phyloP scores from a whole-genome alignment of 2,113 vertebrate species.

The Ceyx melanurus region DNA sequence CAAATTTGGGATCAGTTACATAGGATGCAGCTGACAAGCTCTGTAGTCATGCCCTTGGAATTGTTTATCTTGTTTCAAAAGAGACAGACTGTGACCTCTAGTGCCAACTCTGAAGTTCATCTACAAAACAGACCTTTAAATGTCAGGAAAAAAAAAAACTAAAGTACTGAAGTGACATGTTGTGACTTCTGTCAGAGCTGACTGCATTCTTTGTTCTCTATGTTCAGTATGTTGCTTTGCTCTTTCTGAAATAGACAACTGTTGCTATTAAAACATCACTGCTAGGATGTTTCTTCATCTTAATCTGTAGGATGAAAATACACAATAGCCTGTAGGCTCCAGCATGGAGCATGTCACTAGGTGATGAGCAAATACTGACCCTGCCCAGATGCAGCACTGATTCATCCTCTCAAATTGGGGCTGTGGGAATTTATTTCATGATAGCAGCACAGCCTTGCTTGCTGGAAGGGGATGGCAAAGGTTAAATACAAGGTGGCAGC shows the following conservation, averaged over 20 bases:
- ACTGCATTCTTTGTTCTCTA: background rate
- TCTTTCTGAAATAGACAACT: background rate
- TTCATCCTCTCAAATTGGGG: background rate
- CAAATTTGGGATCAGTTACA: background rate
- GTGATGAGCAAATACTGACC: background rate
- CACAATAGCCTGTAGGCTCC: background rate
- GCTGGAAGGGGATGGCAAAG: background rate
- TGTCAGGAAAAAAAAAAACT: background rate
- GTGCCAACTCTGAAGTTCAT: background rate
- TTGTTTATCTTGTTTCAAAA: background rate
- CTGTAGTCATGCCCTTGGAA: background rate
- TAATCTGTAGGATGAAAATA: background rate
- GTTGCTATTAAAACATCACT: background rate
- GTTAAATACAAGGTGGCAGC: background rate
- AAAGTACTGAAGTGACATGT: background rate
- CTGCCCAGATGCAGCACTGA: accelerated
- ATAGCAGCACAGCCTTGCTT: background rate
- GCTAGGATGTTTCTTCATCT: background rate
- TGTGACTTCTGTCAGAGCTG: background rate
- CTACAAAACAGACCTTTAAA: background rate
- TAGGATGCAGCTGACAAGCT: background rate
- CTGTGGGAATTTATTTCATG: background rate
- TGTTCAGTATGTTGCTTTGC: background rate
- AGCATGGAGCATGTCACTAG: background rate
- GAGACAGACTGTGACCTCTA: background rate